These are phyloP conservation scores for Gallinago jamesoni DNA, from an alignment of 2,113 vertebrate genomes.

Conservation along the genomic window DNA sequence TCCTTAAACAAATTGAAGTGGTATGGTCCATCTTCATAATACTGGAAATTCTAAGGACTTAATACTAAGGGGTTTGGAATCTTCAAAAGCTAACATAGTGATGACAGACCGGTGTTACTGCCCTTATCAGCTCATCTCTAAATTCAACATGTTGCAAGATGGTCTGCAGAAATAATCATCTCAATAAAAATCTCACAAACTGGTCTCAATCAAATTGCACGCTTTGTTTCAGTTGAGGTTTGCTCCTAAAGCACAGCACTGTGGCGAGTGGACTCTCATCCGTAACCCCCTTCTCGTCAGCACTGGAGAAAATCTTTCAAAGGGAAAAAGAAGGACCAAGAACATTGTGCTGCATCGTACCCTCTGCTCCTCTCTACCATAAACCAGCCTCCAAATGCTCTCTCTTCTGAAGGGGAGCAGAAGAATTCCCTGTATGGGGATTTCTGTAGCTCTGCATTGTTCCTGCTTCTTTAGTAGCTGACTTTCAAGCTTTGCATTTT, in stretches of 20 bases:
- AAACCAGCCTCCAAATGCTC: background rate
- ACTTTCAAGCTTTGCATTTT: background rate
- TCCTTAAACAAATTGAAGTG: fast-evolving
- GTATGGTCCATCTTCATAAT: background rate
- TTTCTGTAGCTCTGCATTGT: background rate
- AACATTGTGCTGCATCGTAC: fast-evolving
- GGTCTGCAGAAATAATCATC: background rate
- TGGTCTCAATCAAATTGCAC: background rate
- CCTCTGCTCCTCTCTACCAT: background rate
- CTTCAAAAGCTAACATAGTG: background rate
- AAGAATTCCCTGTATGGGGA: fast-evolving
- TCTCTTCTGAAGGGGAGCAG: background rate
- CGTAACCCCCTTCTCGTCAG: constrained; percentile 86
- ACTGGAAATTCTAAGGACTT: background rate
- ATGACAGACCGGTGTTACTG: background rate
- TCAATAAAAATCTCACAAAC: background rate
- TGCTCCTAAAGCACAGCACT: constrained; percentile 81
- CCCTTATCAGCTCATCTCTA: background rate
- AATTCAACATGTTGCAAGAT: background rate
- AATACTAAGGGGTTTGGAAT: background rate
- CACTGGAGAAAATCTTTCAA: constrained; percentile 78
- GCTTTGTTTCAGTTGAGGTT: constrained; percentile 83
- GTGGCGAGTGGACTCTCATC: constrained; percentile 84
- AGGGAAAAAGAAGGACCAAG: background rate
- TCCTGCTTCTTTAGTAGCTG: background rate